Evolutionary conservation across 2,888 invertebrate species (phyloP).

Genomic region (Drosophila rellima): DNA sequence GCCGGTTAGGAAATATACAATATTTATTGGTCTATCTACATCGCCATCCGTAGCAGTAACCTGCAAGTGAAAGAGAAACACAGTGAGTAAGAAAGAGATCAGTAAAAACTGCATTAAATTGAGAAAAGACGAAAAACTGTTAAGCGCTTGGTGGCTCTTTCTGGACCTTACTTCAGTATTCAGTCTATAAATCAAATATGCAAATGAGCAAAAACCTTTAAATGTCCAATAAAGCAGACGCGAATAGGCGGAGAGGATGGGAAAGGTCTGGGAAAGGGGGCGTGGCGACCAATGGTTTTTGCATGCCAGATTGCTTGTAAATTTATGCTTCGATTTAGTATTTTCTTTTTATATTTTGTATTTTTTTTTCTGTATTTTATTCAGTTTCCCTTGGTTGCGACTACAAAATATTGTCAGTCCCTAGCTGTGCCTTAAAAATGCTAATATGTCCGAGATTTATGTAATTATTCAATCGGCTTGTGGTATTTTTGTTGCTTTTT

Average conservation of each 20-base stretch:
- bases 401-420: slow-evolving; percentile 49
- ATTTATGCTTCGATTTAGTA: slow-evolving; percentile 79
- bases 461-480: slow-evolving; percentile 79
- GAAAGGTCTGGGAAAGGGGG: neutral
- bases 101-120: slow-evolving; percentile 51
- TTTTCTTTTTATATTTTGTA: slow-evolving; percentile 28
- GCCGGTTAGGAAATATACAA: slow-evolving; percentile 98
- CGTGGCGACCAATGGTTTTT: slow-evolving; percentile 24
- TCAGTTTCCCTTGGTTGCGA: slow-evolving; percentile 16
- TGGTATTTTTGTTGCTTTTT: slow-evolving; percentile 40
- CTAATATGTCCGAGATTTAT: slow-evolving; percentile 76
- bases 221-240: slow-evolving; percentile 77
- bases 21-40: slow-evolving; percentile 97
- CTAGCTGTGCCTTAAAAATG: slow-evolving; percentile 57
- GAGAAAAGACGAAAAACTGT: slow-evolving; percentile 23
- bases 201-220: slow-evolving; percentile 77
- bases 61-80: slow-evolving; percentile 86
- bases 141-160: slow-evolving; percentile 46
- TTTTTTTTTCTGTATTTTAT: slow-evolving; percentile 27
- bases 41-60: slow-evolving; percentile 99
- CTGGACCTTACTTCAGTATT: slow-evolving; percentile 71
- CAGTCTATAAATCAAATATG: slow-evolving; percentile 79
- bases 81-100: slow-evolving; percentile 10
- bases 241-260: slow-evolving; percentile 2
- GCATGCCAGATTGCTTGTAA: slow-evolving; percentile 71